phyloP scores from a whole-genome alignment of 2,113 vertebrate genomes.

The Gallinago media region DNA sequence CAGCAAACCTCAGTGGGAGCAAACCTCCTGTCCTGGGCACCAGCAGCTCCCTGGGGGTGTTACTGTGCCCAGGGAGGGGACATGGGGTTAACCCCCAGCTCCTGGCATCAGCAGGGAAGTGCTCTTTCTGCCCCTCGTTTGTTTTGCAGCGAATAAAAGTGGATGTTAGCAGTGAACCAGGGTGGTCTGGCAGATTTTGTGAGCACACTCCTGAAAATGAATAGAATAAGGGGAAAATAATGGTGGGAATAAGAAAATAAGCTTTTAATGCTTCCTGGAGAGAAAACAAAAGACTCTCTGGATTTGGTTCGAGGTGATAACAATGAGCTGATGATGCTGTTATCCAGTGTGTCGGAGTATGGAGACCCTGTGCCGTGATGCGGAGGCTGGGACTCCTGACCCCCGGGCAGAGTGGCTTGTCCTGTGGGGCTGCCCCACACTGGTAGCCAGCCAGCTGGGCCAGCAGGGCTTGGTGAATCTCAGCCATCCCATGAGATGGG shows the following conservation, averaged over 20 bases:
- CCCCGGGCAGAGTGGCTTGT: rapidly evolving
- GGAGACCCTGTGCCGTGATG: neutral
- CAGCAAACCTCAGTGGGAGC: neutral
- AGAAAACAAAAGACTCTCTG: neutral
- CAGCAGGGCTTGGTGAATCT: neutral
- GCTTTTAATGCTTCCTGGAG: neutral
- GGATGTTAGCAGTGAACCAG: neutral
- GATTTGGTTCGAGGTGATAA: neutral
- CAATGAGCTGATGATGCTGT: neutral
- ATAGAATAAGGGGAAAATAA: neutral
- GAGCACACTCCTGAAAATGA: neutral
- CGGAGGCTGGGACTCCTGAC: neutral
- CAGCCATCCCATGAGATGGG: neutral
- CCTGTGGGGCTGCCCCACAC: neutral
- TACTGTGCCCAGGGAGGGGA: neutral
- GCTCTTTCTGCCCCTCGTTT: neutral
- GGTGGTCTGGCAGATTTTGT: neutral
- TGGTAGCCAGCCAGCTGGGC: neutral
- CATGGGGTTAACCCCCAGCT: neutral
- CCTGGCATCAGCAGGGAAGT: neutral
- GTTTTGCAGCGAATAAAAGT: neutral
- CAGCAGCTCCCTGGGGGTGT: neutral
- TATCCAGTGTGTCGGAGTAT: neutral
- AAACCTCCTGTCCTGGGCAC: neutral
- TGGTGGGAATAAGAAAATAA: neutral